Percentiles rank a stretch among this genome's conserved stretches.
Conservation (phyloP, 2,888 invertebrate genomes). For the Drosophila anomelani region DNA sequence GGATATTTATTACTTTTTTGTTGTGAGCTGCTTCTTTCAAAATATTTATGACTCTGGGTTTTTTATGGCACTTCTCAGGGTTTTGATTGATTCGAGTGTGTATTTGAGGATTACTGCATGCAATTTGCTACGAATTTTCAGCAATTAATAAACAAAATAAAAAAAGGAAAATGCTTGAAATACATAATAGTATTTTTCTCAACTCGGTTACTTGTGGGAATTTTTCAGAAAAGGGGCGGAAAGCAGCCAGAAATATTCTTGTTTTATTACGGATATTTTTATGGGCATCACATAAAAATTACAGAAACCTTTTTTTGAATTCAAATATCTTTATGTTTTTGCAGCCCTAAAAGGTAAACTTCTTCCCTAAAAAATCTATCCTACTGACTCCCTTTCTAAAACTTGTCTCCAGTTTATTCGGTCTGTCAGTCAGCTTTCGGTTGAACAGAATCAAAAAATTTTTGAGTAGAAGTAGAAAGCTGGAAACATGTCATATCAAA, state of each 20-base stretch:
- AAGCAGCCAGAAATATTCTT: neutral
- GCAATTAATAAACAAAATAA: constrained; percentile 69
- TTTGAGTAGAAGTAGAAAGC: neutral
- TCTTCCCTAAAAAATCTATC: neutral
- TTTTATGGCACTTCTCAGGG: constrained; percentile 54
- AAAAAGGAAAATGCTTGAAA: constrained; percentile 15
- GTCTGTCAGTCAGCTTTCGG: constrained; percentile 14
- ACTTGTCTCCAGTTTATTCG: neutral
- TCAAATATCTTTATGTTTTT: neutral
- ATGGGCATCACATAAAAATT: neutral
- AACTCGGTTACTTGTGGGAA: constrained; percentile 17
- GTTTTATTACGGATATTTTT: neutral
- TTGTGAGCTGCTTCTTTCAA: constrained; percentile 61
- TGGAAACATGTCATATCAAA: constrained; percentile 87
- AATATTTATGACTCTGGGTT: constrained; percentile 69
- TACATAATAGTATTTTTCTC: constrained; percentile 28
- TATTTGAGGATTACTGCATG: constrained; percentile 27
- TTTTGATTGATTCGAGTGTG: constrained; percentile 70
- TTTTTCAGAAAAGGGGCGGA: constrained; percentile 29
- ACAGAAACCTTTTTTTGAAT: neutral
- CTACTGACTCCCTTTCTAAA: neutral
- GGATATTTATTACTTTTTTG: constrained; percentile 4
- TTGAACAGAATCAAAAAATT: neutral
- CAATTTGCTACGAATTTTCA: constrained; percentile 56
- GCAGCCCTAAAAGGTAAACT: neutral